Evolutionary conservation across 2,888 invertebrate species (phyloP).

Genomic region (Scaptomyza cyrtandrae): DNA sequence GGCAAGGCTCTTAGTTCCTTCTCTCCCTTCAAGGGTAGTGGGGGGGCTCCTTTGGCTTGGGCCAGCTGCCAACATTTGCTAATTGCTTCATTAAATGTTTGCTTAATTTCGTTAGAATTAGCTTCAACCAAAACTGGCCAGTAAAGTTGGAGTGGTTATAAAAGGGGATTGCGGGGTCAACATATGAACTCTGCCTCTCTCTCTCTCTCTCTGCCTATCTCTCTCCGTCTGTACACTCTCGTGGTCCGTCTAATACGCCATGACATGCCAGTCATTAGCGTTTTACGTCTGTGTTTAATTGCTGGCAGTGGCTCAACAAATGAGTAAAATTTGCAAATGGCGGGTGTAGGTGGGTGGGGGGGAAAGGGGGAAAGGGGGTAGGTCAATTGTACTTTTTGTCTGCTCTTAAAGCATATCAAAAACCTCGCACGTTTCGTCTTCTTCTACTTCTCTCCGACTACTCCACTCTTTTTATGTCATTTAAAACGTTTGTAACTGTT

Average conservation of each 20-base stretch:
- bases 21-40: too few relatives aligned
- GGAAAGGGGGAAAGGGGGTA: too few relatives aligned
- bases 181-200: constrained; percentile 11
- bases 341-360: too few relatives aligned
- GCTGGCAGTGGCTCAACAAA: constrained; percentile 53
- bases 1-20: constrained; percentile 32
- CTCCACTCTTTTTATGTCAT: too few relatives aligned
- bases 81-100: constrained; percentile 80
- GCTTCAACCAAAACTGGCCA: constrained; percentile 50
- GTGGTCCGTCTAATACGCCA: neutral
- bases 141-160: constrained; percentile 3
- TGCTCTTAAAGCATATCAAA: too few relatives aligned
- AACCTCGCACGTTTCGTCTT: too few relatives aligned
- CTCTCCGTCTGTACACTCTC: neutral
- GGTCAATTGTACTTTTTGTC: too few relatives aligned
- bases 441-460: too few relatives aligned
- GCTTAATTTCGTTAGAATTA: constrained; percentile 78
- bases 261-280: constrained; percentile 43
- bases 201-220: neutral
- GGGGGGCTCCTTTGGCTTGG: too few relatives aligned
- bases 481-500: too few relatives aligned
- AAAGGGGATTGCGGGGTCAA: neutral
- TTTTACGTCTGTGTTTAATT: constrained; percentile 57
- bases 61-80: constrained; percentile 68
- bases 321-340: constrained; percentile 8